phyloP scores from a whole-genome alignment of 2,797 vertebrate genomes.

The Pseudochromis fuscus region DNA sequence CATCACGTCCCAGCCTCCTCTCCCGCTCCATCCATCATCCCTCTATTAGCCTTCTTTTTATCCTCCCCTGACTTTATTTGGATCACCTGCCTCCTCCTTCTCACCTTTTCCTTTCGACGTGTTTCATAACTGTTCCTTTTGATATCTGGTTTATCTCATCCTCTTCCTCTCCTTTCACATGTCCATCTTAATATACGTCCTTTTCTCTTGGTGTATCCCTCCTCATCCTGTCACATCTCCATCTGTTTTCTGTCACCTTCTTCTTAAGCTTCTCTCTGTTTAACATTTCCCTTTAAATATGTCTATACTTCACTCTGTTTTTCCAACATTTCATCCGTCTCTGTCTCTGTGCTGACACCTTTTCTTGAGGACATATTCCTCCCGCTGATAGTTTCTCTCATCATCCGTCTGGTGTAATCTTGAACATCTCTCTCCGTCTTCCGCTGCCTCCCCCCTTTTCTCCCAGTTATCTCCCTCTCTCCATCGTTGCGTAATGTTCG shows the following conservation, averaged over 20 bases:
- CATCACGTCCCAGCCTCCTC: background rate
- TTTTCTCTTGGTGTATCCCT: constrained; percentile 15
- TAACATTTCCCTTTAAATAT: constrained; percentile 40
- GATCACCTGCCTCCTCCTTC: constrained; percentile 3
- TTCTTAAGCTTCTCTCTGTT: constrained; percentile 47
- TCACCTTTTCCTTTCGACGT: background rate
- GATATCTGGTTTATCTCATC: constrained; percentile 43
- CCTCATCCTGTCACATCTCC: constrained; percentile 10
- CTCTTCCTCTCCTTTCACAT: background rate
- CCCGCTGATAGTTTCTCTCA: constrained; percentile 15
- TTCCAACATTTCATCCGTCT: constrained; percentile 13
- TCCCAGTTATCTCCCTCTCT: constrained; percentile 19
- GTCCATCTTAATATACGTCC: constrained; percentile 8
- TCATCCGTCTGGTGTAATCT: constrained; percentile 9
- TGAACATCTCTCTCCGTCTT: constrained; percentile 10
- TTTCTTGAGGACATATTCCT: background rate
- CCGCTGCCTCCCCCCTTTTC: background rate
- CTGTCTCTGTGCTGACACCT: constrained; percentile 23
- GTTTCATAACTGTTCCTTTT: background rate
- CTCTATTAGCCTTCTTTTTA: constrained; percentile 20
- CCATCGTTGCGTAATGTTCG: constrained; percentile 30
- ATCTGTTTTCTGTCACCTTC: constrained; percentile 60
- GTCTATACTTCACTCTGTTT: background rate
- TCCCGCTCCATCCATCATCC: constrained; percentile 24
- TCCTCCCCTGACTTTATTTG: constrained; percentile 16